A percentile compares a stretch with the other conserved stretches of the same genome.
Evolutionary conservation across 2,888 invertebrate species (phyloP).

Genomic region (Drymonia ruficornis): DNA sequence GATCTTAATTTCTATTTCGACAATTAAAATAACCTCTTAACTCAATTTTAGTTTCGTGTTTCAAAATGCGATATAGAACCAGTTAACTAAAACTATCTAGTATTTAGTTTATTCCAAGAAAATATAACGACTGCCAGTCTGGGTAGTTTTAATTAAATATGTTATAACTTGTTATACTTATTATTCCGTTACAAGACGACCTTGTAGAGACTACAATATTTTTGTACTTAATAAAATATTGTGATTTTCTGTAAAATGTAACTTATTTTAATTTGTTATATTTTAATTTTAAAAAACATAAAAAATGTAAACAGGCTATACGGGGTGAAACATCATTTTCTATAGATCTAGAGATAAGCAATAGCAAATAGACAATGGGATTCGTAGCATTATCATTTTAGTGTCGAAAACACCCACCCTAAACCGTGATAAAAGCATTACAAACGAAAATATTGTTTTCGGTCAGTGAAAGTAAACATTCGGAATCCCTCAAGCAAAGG

Average conservation of each 20-base stretch:
- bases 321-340: no score
- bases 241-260: no score
- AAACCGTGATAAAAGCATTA: neutral
- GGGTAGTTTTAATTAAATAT: conserved; percentile 3
- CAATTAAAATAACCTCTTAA: neutral
- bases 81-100: conserved; percentile 1
- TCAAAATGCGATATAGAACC: neutral
- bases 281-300: no score
- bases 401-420: no score
- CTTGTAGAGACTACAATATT: neutral
- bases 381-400: no score
- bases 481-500: conserved; percentile 30
- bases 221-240: neutral
- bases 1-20: neutral
- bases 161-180: neutral
- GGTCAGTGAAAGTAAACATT: conserved; percentile 20
- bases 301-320: no score
- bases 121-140: neutral
- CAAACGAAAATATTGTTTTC: neutral
- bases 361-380: no score
- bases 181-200: neutral
- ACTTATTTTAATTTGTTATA: no score
- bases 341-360: no score
- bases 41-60: conserved; percentile 2
- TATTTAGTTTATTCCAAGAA: conserved; percentile 7